phyloP scores from a whole-genome alignment of 2,113 vertebrate species.

The Hirundichthys speculiger region DNA sequence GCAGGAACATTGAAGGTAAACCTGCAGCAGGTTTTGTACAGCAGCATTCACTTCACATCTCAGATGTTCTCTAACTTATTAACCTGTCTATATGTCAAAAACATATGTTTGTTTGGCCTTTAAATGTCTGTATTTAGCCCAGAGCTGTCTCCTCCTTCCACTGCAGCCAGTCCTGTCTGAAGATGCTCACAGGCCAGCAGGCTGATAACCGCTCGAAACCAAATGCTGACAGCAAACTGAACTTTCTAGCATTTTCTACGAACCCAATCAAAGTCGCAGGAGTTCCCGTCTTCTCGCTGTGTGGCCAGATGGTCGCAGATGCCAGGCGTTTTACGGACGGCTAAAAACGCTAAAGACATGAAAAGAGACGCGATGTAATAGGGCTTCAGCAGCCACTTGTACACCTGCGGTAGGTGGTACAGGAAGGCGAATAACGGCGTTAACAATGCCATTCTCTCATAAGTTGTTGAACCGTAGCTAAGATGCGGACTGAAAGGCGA shows the following conservation, averaged over 20 bases:
- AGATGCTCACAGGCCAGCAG: too few relatives aligned
- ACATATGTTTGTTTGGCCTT: too few relatives aligned
- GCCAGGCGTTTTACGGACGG: slow-evolving; percentile 90
- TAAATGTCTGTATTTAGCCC: too few relatives aligned
- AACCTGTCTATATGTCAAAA: too few relatives aligned
- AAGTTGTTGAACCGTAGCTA: background rate
- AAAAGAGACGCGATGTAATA: slow-evolving; percentile 90
- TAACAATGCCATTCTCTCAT: slow-evolving; percentile 85
- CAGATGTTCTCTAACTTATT: too few relatives aligned
- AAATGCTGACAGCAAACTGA: too few relatives aligned
- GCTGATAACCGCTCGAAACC: too few relatives aligned
- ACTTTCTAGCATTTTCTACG: slow-evolving; percentile 38
- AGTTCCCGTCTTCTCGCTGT: slow-evolving; percentile 93
- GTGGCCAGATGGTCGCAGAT: slow-evolving; percentile 87
- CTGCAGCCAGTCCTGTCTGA: too few relatives aligned
- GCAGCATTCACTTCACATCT: too few relatives aligned
- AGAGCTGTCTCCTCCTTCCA: too few relatives aligned
- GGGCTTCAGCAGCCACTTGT: slow-evolving; percentile 91
- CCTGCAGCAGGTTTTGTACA: too few relatives aligned
- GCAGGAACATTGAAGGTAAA: too few relatives aligned
- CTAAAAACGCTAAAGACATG: slow-evolving; percentile 87
- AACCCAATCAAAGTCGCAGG: slow-evolving; percentile 98
- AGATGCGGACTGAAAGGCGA: background rate
- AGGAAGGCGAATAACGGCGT: slow-evolving; percentile 88
- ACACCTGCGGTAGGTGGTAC: slow-evolving; percentile 89